Base-by-base conservation (phyloP, 2,888 invertebrate genomes). In the Megastigmus dorsalis region DNA sequence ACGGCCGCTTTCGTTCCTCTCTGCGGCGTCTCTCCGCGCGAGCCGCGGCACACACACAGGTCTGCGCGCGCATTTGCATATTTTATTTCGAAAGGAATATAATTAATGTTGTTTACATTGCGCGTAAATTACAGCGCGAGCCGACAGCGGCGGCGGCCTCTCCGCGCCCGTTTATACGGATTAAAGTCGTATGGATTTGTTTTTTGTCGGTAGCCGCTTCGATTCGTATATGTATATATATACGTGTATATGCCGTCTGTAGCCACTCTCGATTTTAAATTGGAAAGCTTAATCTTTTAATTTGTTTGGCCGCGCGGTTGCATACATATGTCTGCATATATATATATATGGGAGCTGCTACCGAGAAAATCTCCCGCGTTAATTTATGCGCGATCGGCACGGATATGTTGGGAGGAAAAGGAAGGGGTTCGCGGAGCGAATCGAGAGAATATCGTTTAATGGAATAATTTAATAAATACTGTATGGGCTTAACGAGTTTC, bases 81-180 rank as follows among this genome's bases (percentile, higher is more conserved):
- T 72, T 72, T 68, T 71, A 75, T 50, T 65, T 23, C 50, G 28
- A 45, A 50, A 59, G 45, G 33, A 28, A 57, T n/a, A 68, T 68
- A 74, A 77, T 74, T 70, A 71, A 77, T 74, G 76, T 77, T 77
- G 76, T 77, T 77, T 77, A 77, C 76, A 77, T 77, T 77, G 71
- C 62, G 48, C 74, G 76, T 77, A 77, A 77, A 77, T 77, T 77
- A 77, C 57, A 70, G 69, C 23, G 38, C 33, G 65, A 55, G 36
- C 10, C 57, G 67, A 55, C 57, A 54, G 60, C 62, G 5, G 57
- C 52, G 23, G 15, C 48, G 1, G 4, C 10, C 20, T 23, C 3
- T n/a, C n/a, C n/a, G n/a, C n/a, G n/a, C n/a, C 20, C 60, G n/a
- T 57, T 50, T 52, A 57, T 57, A 4, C 45, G 63, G 72, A 72